Base-by-base conservation (phyloP, 2,797 vertebrate genomes). In the Ibycter americanus region DNA sequence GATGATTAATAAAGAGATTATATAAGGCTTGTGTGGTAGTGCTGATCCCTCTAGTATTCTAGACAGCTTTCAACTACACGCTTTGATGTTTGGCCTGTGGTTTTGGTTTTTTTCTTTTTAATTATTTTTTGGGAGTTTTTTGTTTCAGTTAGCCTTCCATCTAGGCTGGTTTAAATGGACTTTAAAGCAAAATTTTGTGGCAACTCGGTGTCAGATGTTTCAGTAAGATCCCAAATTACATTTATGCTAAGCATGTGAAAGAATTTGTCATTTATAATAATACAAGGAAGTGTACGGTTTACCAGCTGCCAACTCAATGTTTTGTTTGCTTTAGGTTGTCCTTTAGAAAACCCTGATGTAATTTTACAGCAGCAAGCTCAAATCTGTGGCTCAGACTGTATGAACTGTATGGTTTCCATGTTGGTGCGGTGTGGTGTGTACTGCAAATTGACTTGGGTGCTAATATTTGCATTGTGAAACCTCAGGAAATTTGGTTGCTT, bases 1-100 rank as follows among this genome's bases (percentile, higher is more conserved):
- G 76, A 78, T 92, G 87, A 90, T 96, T 96, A 96, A 88, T 93
- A 74, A 89, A 42, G 79, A 74, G 79, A 78, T 91, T 92, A 93
- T 78, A 42, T 94, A 95, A 96, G 93, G 55, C 77, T 93, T 59
- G 36, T 74, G 46, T 49, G 76, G 62, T 92, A 61, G 72, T 20
- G 13, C 82, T 78, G 82, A 62, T 95, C 84, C 84, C 91, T 74
- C 62, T 66, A 56, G 74, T 82, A 79, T 91, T 66, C 77, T 16
- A 84, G 88, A 86, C 12, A 4, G 65, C 61, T 92, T 82, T 72
- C 47, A 92, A 81, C 86, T 51, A 1, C 62, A 32, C 54, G 17
- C 77, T 96, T 96, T 96, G 87, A 94, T 93, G 87, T 85, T 42
- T 88, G 82, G 67, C 76, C 67, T 82, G 34, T 83, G 78, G 32